Evolutionary conservation across 2,888 invertebrate species (phyloP).

Genomic region (Sesia apiformis): DNA sequence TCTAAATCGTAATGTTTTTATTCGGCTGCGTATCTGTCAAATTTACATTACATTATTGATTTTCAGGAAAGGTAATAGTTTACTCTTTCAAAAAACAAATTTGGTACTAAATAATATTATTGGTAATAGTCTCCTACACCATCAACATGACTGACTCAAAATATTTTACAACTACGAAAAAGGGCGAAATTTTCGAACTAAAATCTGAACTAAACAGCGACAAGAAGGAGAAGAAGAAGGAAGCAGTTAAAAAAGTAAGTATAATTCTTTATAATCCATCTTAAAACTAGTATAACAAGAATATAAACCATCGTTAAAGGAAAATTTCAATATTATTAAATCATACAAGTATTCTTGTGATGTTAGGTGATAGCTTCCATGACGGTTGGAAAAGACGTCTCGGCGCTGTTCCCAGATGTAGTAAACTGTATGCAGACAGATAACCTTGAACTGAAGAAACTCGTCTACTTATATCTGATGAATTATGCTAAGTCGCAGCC

Average conservation of each 20-base stretch:
- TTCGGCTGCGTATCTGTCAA: too few species aligned
- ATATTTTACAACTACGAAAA: conserved; percentile 99
- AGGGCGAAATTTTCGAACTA: conserved; percentile 99
- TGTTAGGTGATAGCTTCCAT: conserved; percentile 97
- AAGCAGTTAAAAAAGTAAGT: conserved; percentile 98
- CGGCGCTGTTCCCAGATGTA: conserved; percentile 98
- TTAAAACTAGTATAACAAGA: too few species aligned
- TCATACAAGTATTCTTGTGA: conserved; percentile 9
- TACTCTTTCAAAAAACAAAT: too few species aligned
- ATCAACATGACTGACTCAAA: conserved; percentile 97
- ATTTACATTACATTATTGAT: too few species aligned
- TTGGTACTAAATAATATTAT: too few species aligned
- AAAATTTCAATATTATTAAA: conserved; percentile 1
- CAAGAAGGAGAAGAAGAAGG: conserved; percentile 99
- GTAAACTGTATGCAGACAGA: conserved; percentile 99
- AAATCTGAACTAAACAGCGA: conserved; percentile 99
- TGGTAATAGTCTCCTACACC: too few species aligned
- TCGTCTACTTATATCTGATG: conserved; percentile 99
- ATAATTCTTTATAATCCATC: neutral
- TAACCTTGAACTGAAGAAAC: conserved; percentile 97
- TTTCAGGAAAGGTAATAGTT: too few species aligned
- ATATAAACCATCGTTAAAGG: too few species aligned
- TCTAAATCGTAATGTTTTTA: too few species aligned
- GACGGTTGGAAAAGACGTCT: conserved; percentile 99
- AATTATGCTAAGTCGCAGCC: conserved; percentile 99